Base-by-base conservation (phyloP, 2,888 invertebrate species). In the Volucella inanis region DNA sequence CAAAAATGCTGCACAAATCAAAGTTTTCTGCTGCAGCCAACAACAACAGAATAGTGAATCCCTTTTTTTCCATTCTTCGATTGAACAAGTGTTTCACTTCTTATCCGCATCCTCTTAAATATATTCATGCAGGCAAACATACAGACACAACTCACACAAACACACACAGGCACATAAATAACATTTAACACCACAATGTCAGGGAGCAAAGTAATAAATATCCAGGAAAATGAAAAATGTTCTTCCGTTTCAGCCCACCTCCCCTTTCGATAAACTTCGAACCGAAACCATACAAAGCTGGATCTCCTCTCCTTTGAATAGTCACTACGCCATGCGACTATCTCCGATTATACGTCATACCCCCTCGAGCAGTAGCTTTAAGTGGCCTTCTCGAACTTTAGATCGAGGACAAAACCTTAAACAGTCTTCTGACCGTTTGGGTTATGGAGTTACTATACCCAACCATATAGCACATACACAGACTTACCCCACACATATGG, bases 191-290 rank as follows among this genome's bases (percentile, higher is more conserved):
- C 85, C 85, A 77, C 81, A 85, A 81, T 85, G 85, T 77, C 81
- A 81, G 76, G 70, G 85, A 85, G 76, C 85, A 85, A 81, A 81
- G 85, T 81, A 85, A 85, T 85, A 85, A 85, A 85, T 85, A 85
- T 85, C 77, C 76, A 81, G 72, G 85, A 81, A 85, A 85, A 85
- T 85, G 85, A 85, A 85, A 85, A 85, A 85, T 85, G 85, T 85
- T 84, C 67, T 85, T 85, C 76, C 85, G 67, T 71, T 49, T 76
- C 62, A 62, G 6, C 31, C 31, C 31, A 31, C 31, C 50, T 80
- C 76, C 71, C 75, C 79, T 79, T 45, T 84, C 84, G 84, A 84
- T 84, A 84, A 84, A 84, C 70, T 84, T 76, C 70, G 59, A 15
- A 64, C 75, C 75, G 75, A 67, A 80, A 76, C 75, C 75, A 65